Evolutionary conservation across 1,140 invertebrate genomes (phyloP), one percentile per base, ranked within the genome.

Genomic region (Sipha flava): DNA sequence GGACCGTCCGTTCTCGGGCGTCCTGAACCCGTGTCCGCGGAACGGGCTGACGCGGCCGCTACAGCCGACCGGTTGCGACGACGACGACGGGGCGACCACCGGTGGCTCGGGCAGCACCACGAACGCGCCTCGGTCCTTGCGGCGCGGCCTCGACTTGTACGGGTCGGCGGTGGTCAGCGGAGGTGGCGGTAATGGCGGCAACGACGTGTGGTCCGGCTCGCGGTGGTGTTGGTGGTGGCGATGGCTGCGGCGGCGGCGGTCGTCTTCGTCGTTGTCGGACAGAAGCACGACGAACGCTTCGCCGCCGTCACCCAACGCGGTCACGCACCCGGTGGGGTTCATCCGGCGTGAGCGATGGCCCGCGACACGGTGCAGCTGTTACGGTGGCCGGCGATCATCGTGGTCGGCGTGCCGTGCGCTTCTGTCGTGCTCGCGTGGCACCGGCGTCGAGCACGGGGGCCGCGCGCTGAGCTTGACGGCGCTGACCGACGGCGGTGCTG

Each of bases 71-170:
- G 4, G 16, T 31, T 18, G 57, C 16, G 29, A 0, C 29, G 21
- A 12, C 43, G 49, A 54, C 4, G 70, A 6, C 16, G 59, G 2
- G 23, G 7, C 2, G 57, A 43, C 43, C 14, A 26, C 18, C 2
- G 47, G 59, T 6, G 59, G 79, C 21, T 66, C 59, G 37, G 59
- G 79, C 5, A 79, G 23, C n/a, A 66, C n/a, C 59, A 79, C 59
- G 18, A 66, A 68, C 18, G 64, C 59, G 0, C 40, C 43, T 14
- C 59, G 79, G n/a, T 79, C 59, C 4, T 79, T 64, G 23, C 59
- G 79, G 0, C 26, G 47, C 10, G 79, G 23, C 18, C 34, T 34
- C n/a, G 40, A 34, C 29, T 64, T 79, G 57, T 64, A 79, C 59
- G 57, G n/a, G 3, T 64, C 59, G 59, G 49, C 40, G 21, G 31